Base-by-base conservation (phyloP, 2,797 vertebrate genomes). In the Pangasius sanitwongsei region DNA sequence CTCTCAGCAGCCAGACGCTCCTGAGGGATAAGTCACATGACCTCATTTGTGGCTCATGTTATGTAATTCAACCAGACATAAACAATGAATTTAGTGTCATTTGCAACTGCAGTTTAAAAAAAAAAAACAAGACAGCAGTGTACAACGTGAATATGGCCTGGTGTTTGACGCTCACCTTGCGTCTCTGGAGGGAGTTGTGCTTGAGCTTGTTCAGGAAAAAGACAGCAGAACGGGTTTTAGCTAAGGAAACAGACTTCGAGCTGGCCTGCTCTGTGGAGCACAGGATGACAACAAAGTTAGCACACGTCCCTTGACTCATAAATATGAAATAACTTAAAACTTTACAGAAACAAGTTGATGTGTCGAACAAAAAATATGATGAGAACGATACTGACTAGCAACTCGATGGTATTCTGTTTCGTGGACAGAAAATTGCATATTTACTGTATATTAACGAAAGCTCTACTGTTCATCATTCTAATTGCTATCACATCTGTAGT, bases 171-270 rank as follows among this genome's bases (percentile, higher is more conserved):
- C 95, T 25, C 93, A 97, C 96, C 95, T 96, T 97, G 87, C 93
- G 95, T 90, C 94, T 95, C 91, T 96, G 96, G 89, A 97, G 94
- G 4, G 96, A 96, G 94, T 95, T 94, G 92, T 94, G 95, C 93
- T 98, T 98, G 55, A 99, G 97, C 92, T 97, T 98, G 95, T 93
- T 98, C 91, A 99, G 97, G 95, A 99, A 99, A 25, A 97, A 95
- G 90, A 98, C 93, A 15, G 97, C 97, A 0, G 96, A 96, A 92
- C 97, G 94, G 0, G 95, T 94, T 89, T 93, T 94, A 0, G 65
- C 84, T 53, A 96, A 91, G 34, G 92, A 93, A 82, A 92, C 78
- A 0, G 94, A 74, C 91, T 95, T 97, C 87, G 87, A 83, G 2
- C 90, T 92, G 59, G 91, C 87, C 0, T 85, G 85, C 48, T 94